These are phyloP conservation scores for Eciton burchellii DNA, from an alignment of 1,140 invertebrate species.

Conservation along the genomic window DNA sequence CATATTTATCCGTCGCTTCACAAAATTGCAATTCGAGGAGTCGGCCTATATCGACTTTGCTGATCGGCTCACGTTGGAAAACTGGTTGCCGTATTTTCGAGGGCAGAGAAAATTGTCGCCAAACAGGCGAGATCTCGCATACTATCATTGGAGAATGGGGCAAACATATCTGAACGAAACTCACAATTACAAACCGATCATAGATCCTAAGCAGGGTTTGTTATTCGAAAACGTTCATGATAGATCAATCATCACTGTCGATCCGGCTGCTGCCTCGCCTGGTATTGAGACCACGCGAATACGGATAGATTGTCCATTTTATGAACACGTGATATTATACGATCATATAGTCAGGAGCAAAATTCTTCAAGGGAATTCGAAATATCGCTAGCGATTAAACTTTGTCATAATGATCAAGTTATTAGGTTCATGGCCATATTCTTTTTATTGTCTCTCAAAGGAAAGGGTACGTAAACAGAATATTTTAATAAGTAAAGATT, in stretches of 20 bases:
- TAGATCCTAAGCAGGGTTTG: constrained; percentile 88
- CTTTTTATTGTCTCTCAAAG: not conserved
- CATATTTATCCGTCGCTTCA: constrained; percentile 89
- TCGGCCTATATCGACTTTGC: constrained; percentile 93
- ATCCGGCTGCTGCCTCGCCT: constrained; percentile 83
- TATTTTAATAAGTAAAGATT: constrained; percentile 27
- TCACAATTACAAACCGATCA: constrained; percentile 89
- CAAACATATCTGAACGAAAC: constrained; percentile 88
- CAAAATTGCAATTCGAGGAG: constrained; percentile 89
- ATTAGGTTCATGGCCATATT: not conserved
- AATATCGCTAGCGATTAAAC: not conserved
- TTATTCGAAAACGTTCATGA: constrained; percentile 89
- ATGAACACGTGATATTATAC: constrained; percentile 88
- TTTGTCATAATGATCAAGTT: not conserved
- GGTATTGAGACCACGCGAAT: constrained; percentile 86
- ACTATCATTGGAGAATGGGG: constrained; percentile 90
- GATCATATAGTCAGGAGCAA: constrained; percentile 87
- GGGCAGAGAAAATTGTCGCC: constrained; percentile 88
- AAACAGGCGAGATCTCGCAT: constrained; percentile 89
- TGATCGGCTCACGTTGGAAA: constrained; percentile 89
- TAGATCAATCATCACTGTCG: constrained; percentile 86
- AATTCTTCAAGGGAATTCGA: constrained; percentile 29
- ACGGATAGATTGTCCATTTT: constrained; percentile 85
- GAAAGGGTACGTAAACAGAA: not conserved
- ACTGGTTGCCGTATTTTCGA: constrained; percentile 91